These are phyloP conservation scores for Pachypsylla venusta DNA, from an alignment of 1,140 invertebrate species.

Conservation along the genomic window DNA sequence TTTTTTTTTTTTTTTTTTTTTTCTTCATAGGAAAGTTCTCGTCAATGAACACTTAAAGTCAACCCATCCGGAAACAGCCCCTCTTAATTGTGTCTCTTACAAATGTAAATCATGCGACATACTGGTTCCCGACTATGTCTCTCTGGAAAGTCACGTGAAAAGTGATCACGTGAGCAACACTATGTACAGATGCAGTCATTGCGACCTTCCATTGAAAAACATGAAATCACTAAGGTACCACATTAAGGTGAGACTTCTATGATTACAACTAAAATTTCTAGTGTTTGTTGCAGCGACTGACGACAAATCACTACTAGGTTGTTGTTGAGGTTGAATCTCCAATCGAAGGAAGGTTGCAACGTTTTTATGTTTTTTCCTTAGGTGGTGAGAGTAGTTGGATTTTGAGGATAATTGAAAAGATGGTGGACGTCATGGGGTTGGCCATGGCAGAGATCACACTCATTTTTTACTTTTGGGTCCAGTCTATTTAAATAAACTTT, in stretches of 20 bases:
- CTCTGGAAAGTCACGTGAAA: constrained; percentile 17
- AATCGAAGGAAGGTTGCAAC: too few relatives aligned
- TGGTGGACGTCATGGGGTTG: too few relatives aligned
- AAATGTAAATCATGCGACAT: constrained; percentile 14
- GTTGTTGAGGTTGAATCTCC: too few relatives aligned
- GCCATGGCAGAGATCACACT: too few relatives aligned
- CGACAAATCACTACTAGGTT: too few relatives aligned
- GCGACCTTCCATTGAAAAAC: constrained; percentile 19
- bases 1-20: constrained; percentile 7
- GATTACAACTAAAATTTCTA: too few relatives aligned
- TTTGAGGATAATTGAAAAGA: too few relatives aligned
- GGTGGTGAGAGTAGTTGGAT: too few relatives aligned
- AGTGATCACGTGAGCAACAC: constrained; percentile 15
- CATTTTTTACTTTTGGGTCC: too few relatives aligned
- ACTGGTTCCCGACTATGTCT: not conserved
- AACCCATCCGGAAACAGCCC: constrained; percentile 12
- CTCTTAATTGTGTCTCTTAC: constrained; percentile 12
- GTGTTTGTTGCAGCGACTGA: too few relatives aligned
- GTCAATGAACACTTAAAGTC: constrained; percentile 16
- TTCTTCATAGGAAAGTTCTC: constrained; percentile 10
- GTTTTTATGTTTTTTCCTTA: too few relatives aligned
- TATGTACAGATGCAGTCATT: constrained; percentile 21
- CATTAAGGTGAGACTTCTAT: constrained; percentile 19
- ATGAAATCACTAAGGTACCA: constrained; percentile 22
- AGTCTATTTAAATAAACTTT: too few relatives aligned